Evolutionary conservation across 2,113 vertebrate genomes (phyloP).

Genomic region (Urocynchramus pylzowi): DNA sequence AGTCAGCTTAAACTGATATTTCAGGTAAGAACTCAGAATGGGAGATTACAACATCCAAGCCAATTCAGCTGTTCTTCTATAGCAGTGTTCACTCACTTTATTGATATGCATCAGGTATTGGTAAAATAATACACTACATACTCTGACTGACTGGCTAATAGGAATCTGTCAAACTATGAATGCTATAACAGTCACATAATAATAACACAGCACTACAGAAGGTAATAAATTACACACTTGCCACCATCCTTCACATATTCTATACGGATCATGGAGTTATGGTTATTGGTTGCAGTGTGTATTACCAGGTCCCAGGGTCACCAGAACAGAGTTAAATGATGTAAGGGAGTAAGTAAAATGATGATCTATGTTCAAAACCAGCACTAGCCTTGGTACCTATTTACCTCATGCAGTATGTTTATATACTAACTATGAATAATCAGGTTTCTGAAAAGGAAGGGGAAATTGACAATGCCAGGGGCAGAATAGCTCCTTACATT

Average conservation of each 20-base stretch:
- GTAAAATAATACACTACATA: slow-evolving; percentile 21
- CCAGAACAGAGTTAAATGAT: slow-evolving; percentile 52
- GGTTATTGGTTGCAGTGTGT: slow-evolving; percentile 44
- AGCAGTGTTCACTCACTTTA: background rate
- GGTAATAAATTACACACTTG: slow-evolving; percentile 49
- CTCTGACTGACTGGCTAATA: slow-evolving; percentile 54
- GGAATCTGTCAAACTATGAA: slow-evolving; percentile 64
- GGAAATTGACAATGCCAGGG: slow-evolving; percentile 20
- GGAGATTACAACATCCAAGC: background rate
- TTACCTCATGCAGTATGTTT: slow-evolving; percentile 45
- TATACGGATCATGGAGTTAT: slow-evolving; percentile 27
- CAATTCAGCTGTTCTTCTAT: background rate
- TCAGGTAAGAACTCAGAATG: background rate
- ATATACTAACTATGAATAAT: slow-evolving; percentile 52
- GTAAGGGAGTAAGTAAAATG: slow-evolving; percentile 50
- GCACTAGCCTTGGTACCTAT: slow-evolving; percentile 36
- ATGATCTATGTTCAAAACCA: slow-evolving; percentile 50
- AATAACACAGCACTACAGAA: slow-evolving; percentile 54
- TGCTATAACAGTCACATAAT: slow-evolving; percentile 64
- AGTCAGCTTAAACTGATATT: background rate
- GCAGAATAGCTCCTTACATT: background rate
- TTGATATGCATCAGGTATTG: slow-evolving; percentile 34
- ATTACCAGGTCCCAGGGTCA: slow-evolving; percentile 59
- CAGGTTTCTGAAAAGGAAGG: slow-evolving; percentile 22
- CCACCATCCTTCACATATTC: slow-evolving; percentile 38